Percentiles rank a stretch among this genome's conserved stretches.
Conservation (phyloP, 2,888 invertebrate species). For the Nematopogon swammerdamellus region DNA sequence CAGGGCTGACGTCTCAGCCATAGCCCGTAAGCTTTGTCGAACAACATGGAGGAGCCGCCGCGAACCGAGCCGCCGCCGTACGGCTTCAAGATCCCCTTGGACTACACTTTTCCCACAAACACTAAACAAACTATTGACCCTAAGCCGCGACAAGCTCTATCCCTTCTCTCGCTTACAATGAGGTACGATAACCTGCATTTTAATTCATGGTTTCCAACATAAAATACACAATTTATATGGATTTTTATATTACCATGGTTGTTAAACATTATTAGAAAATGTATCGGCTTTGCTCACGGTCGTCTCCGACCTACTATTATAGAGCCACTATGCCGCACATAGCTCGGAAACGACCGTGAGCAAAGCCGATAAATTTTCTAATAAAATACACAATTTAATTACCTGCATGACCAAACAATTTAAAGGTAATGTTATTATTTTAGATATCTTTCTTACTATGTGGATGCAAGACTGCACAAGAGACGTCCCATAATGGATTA, state of each 20-base stretch:
- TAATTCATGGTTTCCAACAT: not conserved
- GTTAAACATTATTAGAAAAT: not conserved
- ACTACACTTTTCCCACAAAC: slow-evolving; percentile 72
- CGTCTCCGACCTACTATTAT: no score
- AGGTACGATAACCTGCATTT: slow-evolving; percentile 52
- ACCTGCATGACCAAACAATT: no score
- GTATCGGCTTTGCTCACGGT: no score
- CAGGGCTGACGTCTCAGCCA: no score
- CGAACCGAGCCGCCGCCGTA: slow-evolving; percentile 50
- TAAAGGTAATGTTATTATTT: slow-evolving; percentile 15
- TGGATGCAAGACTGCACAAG: slow-evolving; percentile 60
- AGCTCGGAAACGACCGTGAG: no score
- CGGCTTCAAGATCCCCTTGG: slow-evolving; percentile 70
- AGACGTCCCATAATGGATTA: slow-evolving; percentile 79
- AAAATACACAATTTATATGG: no score
- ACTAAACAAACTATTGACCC: slow-evolving; percentile 66
- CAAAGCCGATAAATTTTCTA: no score
- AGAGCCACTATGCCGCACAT: no score
- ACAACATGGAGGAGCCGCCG: not conserved
- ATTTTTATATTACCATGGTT: no score
- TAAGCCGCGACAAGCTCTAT: slow-evolving; percentile 64
- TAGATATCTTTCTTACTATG: slow-evolving; percentile 72
- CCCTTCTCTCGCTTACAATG: slow-evolving; percentile 66
- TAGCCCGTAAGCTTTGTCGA: no score
- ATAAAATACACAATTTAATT: no score